These are phyloP conservation scores for Cephalopachus bancanus DNA, from an alignment of 2,797 vertebrate genomes.

Conservation along the genomic window DNA sequence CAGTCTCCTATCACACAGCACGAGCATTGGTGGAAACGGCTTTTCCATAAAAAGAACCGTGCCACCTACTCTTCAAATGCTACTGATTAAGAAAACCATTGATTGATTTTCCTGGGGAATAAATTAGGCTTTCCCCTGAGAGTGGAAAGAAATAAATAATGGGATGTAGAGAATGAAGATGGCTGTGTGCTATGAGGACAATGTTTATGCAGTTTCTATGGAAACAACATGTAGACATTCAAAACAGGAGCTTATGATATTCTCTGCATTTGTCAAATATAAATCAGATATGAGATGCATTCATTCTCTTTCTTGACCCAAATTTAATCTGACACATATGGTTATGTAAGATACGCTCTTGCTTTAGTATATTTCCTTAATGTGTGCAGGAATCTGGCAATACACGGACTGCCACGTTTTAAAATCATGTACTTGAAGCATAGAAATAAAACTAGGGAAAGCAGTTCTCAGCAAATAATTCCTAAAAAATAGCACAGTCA, in stretches of 20 bases:
- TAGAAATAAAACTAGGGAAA: slow-evolving; percentile 47
- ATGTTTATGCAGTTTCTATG: slow-evolving; percentile 79
- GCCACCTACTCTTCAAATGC: slow-evolving; percentile 74
- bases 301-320: slow-evolving; percentile 73
- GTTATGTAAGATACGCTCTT: slow-evolving; percentile 71
- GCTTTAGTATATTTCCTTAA: slow-evolving; percentile 65
- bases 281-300: slow-evolving; percentile 74
- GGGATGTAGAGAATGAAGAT: slow-evolving; percentile 79
- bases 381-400: slow-evolving; percentile 55
- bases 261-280: slow-evolving; percentile 69
- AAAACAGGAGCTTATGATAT: slow-evolving; percentile 55
- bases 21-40: slow-evolving; percentile 78
- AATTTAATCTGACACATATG: slow-evolving; percentile 70
- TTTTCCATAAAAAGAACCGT: slow-evolving; percentile 75
- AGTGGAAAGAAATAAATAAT: slow-evolving; percentile 68
- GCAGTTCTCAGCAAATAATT: neutral
- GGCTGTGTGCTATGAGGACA: slow-evolving; percentile 69
- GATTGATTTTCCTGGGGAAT: slow-evolving; percentile 68
- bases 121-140: slow-evolving; percentile 75
- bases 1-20: slow-evolving; percentile 61
- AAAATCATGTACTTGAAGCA: slow-evolving; percentile 61
- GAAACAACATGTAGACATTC: slow-evolving; percentile 73
- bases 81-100: slow-evolving; percentile 81
- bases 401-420: slow-evolving; percentile 45
- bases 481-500: neutral